phyloP scores from a whole-genome alignment of 2,888 invertebrate species.

The Anagyrus pseudococci region DNA sequence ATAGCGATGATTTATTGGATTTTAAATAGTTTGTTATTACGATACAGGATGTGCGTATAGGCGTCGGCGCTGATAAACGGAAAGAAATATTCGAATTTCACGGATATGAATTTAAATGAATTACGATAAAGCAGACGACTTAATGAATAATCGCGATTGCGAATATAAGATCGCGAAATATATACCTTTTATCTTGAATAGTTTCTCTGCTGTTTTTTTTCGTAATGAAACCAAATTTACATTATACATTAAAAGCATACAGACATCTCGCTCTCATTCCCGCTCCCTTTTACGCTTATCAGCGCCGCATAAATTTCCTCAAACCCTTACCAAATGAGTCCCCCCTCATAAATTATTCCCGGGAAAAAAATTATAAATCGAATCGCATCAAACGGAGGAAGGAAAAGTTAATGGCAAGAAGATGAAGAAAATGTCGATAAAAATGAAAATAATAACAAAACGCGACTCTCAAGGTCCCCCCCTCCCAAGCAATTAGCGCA shows the following conservation, averaged over 20 bases:
- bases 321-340: background rate
- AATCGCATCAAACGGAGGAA: background rate
- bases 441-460: no score
- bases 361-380: no score
- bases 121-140: constrained; percentile 18
- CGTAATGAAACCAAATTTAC: background rate
- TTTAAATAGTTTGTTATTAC: no score
- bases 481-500: no score
- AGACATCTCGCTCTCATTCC: background rate
- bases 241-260: background rate
- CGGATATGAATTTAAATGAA: no score
- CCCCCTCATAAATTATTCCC: background rate
- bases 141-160: constrained; percentile 29
- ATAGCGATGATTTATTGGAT: no score
- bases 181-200: no score
- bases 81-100: no score
- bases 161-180: constrained; percentile 17
- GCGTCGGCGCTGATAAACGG: no score
- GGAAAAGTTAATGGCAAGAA: background rate
- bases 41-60: no score
- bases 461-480: no score
- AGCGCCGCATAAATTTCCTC: background rate
- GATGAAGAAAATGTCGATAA: background rate
- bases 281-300: background rate
- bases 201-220: no score